phyloP scores from a whole-genome alignment of 1,140 invertebrate genomes.

The Fragariocoptes setiger region DNA sequence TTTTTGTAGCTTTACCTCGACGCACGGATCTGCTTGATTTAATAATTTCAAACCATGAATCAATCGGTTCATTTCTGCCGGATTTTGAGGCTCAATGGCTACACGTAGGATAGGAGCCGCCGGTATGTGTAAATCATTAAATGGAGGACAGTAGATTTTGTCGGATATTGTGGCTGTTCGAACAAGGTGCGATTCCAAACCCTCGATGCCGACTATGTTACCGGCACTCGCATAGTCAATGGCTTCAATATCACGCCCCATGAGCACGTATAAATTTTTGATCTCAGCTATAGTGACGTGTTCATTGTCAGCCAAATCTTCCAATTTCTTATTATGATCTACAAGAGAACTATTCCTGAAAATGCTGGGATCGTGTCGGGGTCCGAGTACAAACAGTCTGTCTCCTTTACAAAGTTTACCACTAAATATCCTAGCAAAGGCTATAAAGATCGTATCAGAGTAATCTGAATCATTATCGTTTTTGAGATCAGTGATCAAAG shows the following conservation, averaged over 20 bases:
- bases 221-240: slow-evolving; percentile 50
- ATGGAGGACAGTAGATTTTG: slow-evolving; percentile 48
- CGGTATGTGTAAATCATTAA: slow-evolving; percentile 46
- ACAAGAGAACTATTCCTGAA: not conserved
- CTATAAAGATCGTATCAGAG: slow-evolving; percentile 41
- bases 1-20: slow-evolving; percentile 57
- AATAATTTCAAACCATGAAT: slow-evolving; percentile 41
- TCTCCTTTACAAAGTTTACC: slow-evolving; percentile 44
- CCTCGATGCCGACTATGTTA: slow-evolving; percentile 60
- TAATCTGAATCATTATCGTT: slow-evolving; percentile 9
- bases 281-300: slow-evolving; percentile 27
- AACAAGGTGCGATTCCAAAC: slow-evolving; percentile 47
- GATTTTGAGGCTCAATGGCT: slow-evolving; percentile 59
- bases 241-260: slow-evolving; percentile 62
- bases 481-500: not conserved
- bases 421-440: slow-evolving; percentile 73
- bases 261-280: slow-evolving; percentile 48
- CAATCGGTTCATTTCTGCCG: slow-evolving; percentile 44
- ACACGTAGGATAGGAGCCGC: slow-evolving; percentile 57
- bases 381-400: slow-evolving; percentile 45
- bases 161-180: slow-evolving; percentile 70
- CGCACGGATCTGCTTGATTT: slow-evolving; percentile 72
- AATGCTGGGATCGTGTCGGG: slow-evolving; percentile 44
- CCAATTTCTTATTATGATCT: slow-evolving; percentile 24
- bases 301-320: slow-evolving; percentile 30